Evolutionary conservation across 2,888 invertebrate genomes (phyloP).

Genomic region (Phyllotreta cruciferae): DNA sequence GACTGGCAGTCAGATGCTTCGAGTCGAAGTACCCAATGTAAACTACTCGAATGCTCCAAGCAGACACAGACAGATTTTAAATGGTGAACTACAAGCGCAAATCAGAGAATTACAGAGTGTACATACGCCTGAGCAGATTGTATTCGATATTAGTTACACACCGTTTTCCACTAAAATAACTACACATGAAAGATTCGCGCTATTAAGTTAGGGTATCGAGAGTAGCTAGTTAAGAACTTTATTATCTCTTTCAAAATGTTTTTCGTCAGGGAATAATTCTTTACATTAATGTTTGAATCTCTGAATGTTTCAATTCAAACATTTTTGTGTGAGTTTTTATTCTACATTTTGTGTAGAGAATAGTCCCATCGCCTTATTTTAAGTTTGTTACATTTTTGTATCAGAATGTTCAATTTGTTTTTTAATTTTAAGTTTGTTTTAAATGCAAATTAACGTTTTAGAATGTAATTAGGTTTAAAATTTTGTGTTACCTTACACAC

Average conservation of each 20-base stretch:
- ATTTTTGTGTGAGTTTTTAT: not conserved
- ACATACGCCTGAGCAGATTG: not conserved
- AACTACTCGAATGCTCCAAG: not conserved
- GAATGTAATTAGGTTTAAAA: no score
- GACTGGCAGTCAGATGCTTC: not conserved
- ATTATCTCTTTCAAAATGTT: not conserved
- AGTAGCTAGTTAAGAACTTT: not conserved
- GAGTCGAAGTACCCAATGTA: conserved; percentile 5
- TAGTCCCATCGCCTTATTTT: no score
- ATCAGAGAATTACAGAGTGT: conserved; percentile 42
- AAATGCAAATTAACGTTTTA: no score
- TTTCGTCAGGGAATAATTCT: not conserved
- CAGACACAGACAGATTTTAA: conserved; percentile 41
- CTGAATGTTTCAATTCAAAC: no score
- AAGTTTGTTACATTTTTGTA: no score
- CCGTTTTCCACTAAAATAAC: conserved; percentile 37
- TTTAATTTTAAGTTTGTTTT: no score
- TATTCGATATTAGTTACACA: conserved; percentile 27
- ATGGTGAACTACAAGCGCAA: conserved; percentile 41
- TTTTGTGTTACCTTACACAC: no score
- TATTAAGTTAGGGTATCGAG: not conserved
- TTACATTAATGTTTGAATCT: not conserved
- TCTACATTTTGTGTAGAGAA: no score
- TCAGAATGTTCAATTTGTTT: no score
- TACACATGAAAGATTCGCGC: not conserved